Conservation (phyloP, 2,888 invertebrate species). For the Parapristionchus giblindavisi region DNA sequence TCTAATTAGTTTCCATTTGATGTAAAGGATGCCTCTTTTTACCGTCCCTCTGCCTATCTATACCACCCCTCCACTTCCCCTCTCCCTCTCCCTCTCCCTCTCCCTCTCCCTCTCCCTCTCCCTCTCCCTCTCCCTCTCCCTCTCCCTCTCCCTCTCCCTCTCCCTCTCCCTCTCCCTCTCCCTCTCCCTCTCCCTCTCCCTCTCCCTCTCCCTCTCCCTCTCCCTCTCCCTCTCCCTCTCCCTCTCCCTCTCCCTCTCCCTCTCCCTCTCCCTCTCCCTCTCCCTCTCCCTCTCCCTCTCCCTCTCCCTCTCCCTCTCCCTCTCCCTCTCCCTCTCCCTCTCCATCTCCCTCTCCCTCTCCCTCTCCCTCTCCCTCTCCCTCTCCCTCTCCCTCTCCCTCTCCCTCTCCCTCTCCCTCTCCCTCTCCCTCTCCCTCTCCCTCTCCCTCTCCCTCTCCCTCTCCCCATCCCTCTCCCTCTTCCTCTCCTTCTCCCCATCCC, state of each 20-base stretch:
- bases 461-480: not conserved
- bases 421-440: not conserved
- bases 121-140: not conserved
- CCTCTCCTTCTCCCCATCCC: not conserved
- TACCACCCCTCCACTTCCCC: not conserved
- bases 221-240: not conserved
- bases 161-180: not conserved
- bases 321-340: slow-evolving; percentile 42
- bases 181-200: not conserved
- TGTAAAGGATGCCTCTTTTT: not conserved
- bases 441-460: not conserved
- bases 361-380: slow-evolving; percentile 5
- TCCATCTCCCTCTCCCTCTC: slow-evolving; percentile 41
- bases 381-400: slow-evolving; percentile 38
- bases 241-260: not conserved
- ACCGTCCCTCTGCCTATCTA: slow-evolving; percentile 4
- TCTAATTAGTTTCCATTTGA: not conserved
- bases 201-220: not conserved
- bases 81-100: slow-evolving; percentile 13
- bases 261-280: not conserved
- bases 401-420: not conserved
- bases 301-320: slow-evolving; percentile 41
- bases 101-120: slow-evolving; percentile 16
- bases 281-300: slow-evolving; percentile 26
- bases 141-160: not conserved